phyloP scores from a whole-genome alignment of 2,888 invertebrate genomes.

The Eugnorisma glareosa region DNA sequence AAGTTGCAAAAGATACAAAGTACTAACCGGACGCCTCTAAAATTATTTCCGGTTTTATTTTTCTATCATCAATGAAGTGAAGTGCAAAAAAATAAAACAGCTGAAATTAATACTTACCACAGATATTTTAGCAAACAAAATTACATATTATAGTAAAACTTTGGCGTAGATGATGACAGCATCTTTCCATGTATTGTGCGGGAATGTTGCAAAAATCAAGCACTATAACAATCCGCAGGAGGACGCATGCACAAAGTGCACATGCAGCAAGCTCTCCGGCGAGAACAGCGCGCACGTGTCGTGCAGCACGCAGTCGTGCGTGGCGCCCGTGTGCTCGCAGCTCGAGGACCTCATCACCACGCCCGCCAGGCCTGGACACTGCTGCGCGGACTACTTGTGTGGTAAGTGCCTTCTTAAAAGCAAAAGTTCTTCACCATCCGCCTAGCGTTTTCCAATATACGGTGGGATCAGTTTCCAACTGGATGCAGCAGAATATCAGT shows the following conservation, averaged over 20 bases:
- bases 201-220: no score
- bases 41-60: no score
- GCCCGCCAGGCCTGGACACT: slow-evolving; percentile 90
- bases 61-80: no score
- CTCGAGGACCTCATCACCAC: slow-evolving; percentile 88
- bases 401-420: slow-evolving; percentile 79
- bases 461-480: neutral
- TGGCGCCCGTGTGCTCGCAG: slow-evolving; percentile 91
- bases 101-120: no score
- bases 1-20: slow-evolving; percentile 29
- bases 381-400: slow-evolving; percentile 93
- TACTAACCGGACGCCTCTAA: no score
- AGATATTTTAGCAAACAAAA: no score
- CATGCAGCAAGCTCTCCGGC: slow-evolving; percentile 88
- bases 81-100: no score
- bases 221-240: slow-evolving; percentile 67
- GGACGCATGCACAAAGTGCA: slow-evolving; percentile 94
- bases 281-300: slow-evolving; percentile 85
- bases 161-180: no score
- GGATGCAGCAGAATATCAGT: neutral
- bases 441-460: neutral
- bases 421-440: neutral
- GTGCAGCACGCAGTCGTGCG: slow-evolving; percentile 92
- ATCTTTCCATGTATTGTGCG: no score
- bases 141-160: no score